Evolutionary conservation across 2,113 vertebrate genomes (phyloP), one percentile per base, ranked within the genome.

Genomic region (Neolamprologus tretocephalus): DNA sequence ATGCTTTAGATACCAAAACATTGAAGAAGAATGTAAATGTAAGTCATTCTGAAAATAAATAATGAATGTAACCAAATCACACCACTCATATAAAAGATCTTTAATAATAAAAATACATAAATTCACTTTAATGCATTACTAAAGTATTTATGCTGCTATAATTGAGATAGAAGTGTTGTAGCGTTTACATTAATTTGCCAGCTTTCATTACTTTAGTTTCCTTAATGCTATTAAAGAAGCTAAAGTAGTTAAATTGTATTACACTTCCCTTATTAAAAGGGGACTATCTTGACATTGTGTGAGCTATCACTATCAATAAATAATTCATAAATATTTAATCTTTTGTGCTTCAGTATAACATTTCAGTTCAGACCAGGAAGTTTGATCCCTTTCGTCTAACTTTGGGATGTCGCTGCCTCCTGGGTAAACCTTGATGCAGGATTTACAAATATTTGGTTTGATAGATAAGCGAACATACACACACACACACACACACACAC

Each of bases 361-460:
- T 28, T 66, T 49, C 12, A 8, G 11, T 47, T 83, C 13, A 19
- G 28, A 81, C 12, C 31, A 80, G 51, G 81, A 85, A 75, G 49
- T 54, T 9, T 2, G 2, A 58, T 23, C 13, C 12, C 7, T 11
- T 37, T 6, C 0, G 7, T 9, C 11, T 54, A 3, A 37, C 33
- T 10, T 2, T n/a, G 53, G 23, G 78, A 61, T 49, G 40, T 83
- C 35, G 28, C 10, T 84, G 42, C n/a, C 78, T 54, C 63, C 55
- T 63, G 37, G 82, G 45, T 23, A 28, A 86, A 91, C 71, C 14
- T 35, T 21, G 17, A 83, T 14, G 73, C 9, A 80, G 54, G 33
- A 79, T 84, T 84, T 45, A 82, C 87, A 89, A 94, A 95, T 92
- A 91, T 93, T 93, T 93, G 88, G 49, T 87, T 86, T 58, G 79